Conservation (phyloP, 2,888 invertebrate species). For the Chrysolina haemoptera region DNA sequence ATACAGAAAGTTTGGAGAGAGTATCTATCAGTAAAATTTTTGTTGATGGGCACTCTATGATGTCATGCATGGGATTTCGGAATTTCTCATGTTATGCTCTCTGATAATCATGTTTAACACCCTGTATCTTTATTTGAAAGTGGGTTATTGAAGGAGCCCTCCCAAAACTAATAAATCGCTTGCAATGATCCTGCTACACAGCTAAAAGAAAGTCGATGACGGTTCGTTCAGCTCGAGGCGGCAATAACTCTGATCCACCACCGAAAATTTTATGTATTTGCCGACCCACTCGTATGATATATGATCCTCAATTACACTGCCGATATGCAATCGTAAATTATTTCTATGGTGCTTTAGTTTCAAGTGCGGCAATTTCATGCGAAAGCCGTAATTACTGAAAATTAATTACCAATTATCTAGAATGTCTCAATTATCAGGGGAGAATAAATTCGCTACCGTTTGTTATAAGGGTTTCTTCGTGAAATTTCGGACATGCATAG, state of each 20-base stretch:
- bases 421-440: slow-evolving; percentile 42
- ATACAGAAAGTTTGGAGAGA: too few relatives aligned
- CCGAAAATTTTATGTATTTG: slow-evolving; percentile 64
- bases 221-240: slow-evolving; percentile 54
- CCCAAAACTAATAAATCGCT: slow-evolving; percentile 49
- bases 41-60: too few relatives aligned
- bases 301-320: slow-evolving; percentile 56
- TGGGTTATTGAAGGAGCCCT: background rate
- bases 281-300: slow-evolving; percentile 59
- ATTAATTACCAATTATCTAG: slow-evolving; percentile 50
- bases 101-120: too few relatives aligned
- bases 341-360: slow-evolving; percentile 49
- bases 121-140: too few relatives aligned
- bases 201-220: slow-evolving; percentile 38
- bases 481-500: background rate
- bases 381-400: slow-evolving; percentile 46
- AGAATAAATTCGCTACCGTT: slow-evolving; percentile 21
- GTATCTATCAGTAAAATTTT: too few relatives aligned
- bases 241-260: slow-evolving; percentile 65
- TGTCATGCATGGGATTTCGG: too few relatives aligned
- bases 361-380: slow-evolving; percentile 49
- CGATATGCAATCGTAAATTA: slow-evolving; percentile 55
- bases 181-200: slow-evolving; percentile 45
- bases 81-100: too few relatives aligned
- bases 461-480: background rate